Evolutionary conservation across 2,888 invertebrate species (phyloP).

Genomic region (Abrostola triplasia): DNA sequence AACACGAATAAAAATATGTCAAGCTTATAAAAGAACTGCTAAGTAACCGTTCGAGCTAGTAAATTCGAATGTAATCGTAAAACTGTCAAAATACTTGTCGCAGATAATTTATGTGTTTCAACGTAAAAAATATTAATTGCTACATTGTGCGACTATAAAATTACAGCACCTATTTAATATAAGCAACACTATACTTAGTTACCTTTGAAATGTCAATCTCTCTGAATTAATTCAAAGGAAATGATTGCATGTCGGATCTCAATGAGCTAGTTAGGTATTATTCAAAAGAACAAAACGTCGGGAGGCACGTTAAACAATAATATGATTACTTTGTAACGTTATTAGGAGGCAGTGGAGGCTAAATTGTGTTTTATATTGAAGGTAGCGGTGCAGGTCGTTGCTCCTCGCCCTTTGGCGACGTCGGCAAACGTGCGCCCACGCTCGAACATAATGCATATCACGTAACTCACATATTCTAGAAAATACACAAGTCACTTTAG

Average conservation of each 20-base stretch:
- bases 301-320: conserved; percentile 56
- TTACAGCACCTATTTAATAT: conserved; percentile 10
- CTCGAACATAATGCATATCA: conserved; percentile 44
- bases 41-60: conserved; percentile 21
- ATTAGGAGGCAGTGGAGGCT: conserved; percentile 62
- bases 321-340: conserved; percentile 64
- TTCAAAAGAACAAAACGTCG: conserved; percentile 39
- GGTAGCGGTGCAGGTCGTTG: conserved; percentile 60
- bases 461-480: conserved; percentile 19
- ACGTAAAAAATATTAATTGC: conserved; percentile 24
- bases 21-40: conserved; percentile 20
- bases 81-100: conserved; percentile 41
- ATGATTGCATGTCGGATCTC: conserved; percentile 48
- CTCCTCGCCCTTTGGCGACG: conserved; percentile 58
- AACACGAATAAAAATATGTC: not conserved
- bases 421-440: conserved; percentile 53
- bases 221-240: conserved; percentile 39
- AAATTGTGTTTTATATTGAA: conserved; percentile 61
- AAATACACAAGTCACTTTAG: conserved; percentile 15
- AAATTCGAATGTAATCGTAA: conserved; percentile 43
- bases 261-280: conserved; percentile 43
- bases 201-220: conserved; percentile 34
- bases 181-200: conserved; percentile 10
- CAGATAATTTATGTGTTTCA: conserved; percentile 34
- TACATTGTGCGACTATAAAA: conserved; percentile 18